These are phyloP conservation scores for Pammene aurita DNA, from an alignment of 2,888 invertebrate species.

Conservation along the genomic window DNA sequence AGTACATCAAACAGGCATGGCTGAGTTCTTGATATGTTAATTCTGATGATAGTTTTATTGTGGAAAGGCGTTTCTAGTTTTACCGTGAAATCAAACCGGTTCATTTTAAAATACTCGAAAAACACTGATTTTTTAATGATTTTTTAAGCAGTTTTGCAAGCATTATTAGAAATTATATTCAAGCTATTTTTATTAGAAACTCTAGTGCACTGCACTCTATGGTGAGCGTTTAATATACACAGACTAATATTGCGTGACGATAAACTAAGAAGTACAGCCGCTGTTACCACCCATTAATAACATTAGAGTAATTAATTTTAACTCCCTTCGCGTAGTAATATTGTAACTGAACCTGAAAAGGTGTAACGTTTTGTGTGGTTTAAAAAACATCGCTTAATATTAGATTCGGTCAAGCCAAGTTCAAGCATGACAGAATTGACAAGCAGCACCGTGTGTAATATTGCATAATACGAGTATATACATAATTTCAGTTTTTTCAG, in stretches of 20 bases:
- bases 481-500: too few species aligned
- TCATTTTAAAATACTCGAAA: too few species aligned
- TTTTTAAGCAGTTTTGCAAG: too few species aligned
- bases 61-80: too few species aligned
- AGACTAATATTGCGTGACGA: conserved; percentile 38
- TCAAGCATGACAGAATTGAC: too few species aligned
- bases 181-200: neutral
- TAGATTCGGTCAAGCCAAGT: neutral
- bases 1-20: too few species aligned
- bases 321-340: conserved; percentile 24
- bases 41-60: too few species aligned
- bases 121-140: too few species aligned
- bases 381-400: neutral
- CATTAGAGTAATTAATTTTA: conserved; percentile 41
- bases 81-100: too few species aligned
- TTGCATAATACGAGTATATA: too few species aligned
- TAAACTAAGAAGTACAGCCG: conserved; percentile 35
- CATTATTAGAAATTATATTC: neutral
- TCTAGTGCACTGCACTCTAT: conserved; percentile 9
- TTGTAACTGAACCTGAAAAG: conserved; percentile 1
- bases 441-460: too few species aligned
- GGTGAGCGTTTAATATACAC: conserved; percentile 7
- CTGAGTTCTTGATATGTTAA: too few species aligned
- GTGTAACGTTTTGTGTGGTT: neutral
- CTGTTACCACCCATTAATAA: conserved; percentile 39